Evolutionary conservation across 2,888 invertebrate genomes (phyloP).

Genomic region (Philereme transversata): DNA sequence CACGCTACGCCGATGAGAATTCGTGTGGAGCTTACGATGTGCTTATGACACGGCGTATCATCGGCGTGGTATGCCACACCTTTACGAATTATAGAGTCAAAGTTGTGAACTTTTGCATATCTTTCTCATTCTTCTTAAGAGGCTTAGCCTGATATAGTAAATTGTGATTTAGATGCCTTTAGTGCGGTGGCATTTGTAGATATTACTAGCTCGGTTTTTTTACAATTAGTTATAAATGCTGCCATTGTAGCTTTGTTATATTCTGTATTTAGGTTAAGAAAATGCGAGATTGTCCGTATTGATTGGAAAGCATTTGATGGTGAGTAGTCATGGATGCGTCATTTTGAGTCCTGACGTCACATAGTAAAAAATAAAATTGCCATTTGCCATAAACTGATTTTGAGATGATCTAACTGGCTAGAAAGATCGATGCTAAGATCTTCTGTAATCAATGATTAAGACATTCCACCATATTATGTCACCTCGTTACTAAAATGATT

Average conservation of each 20-base stretch:
- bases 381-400: too few species aligned
- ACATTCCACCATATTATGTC: too few species aligned
- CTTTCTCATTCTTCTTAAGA: constrained; percentile 61
- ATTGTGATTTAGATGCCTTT: constrained; percentile 81
- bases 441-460: too few species aligned
- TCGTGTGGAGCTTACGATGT: too few species aligned
- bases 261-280: constrained; percentile 41
- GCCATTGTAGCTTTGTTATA: constrained; percentile 71
- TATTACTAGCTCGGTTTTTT: constrained; percentile 32
- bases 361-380: neutral
- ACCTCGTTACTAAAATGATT: too few species aligned
- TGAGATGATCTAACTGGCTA: too few species aligned
- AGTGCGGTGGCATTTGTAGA: constrained; percentile 58
- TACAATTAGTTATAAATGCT: constrained; percentile 49
- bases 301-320: too few species aligned
- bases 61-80: constrained; percentile 20
- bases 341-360: too few species aligned
- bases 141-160: constrained; percentile 71
- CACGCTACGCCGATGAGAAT: neutral
- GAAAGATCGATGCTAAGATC: too few species aligned
- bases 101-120: constrained; percentile 78
- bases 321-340: too few species aligned
- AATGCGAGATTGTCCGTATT: constrained; percentile 11
- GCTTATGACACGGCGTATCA: neutral
- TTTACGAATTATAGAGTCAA: constrained; percentile 42